phyloP scores from a whole-genome alignment of 2,113 vertebrate genomes.

The Barbus barbus region DNA sequence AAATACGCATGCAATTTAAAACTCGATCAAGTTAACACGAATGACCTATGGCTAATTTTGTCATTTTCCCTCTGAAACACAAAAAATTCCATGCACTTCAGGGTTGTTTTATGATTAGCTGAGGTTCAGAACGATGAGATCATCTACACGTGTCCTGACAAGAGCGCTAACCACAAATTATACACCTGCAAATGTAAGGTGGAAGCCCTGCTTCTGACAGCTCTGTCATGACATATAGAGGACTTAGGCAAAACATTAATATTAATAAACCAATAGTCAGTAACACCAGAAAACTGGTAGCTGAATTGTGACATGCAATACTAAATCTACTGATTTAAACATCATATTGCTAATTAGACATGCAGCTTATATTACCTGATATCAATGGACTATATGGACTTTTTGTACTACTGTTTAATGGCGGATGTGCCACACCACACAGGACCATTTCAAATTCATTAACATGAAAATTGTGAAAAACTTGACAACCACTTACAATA shows the following conservation, averaged over 20 bases:
- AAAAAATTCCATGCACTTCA: neutral
- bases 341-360: neutral
- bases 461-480: neutral
- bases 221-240: neutral
- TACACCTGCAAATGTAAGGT: conserved; percentile 20
- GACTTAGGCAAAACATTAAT: neutral
- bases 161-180: conserved; percentile 19
- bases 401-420: no score
- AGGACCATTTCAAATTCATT: neutral
- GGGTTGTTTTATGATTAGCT: neutral
- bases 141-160: conserved; percentile 49
- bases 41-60: neutral
- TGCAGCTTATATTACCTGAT: neutral
- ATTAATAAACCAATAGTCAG: neutral
- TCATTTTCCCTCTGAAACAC: neutral
- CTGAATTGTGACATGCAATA: neutral
- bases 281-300: neutral
- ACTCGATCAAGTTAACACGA: neutral
- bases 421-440: no score
- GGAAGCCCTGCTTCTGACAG: neutral
- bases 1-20: neutral
- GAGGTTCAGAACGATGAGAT: conserved; percentile 48
- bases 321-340: neutral
- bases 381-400: no score
- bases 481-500: neutral